These are phyloP conservation scores for Microtus montanus DNA, from an alignment of 2,113 vertebrate genomes.

Conservation along the genomic window DNA sequence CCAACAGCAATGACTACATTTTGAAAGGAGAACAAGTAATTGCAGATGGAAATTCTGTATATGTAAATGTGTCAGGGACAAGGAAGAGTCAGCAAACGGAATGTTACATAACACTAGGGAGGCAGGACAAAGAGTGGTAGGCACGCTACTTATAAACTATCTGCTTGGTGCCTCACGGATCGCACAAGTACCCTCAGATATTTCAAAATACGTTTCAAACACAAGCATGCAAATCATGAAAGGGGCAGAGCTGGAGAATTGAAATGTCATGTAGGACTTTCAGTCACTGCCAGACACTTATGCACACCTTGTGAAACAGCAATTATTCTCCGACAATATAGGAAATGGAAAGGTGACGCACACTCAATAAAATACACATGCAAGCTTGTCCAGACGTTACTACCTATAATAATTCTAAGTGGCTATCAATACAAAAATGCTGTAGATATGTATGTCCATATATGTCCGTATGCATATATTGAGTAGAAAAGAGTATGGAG, in stretches of 20 bases:
- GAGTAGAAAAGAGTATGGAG: background rate
- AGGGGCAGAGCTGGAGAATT: background rate
- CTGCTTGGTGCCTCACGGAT: background rate
- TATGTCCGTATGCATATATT: too few relatives aligned
- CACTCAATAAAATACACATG: background rate
- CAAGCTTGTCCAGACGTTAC: background rate
- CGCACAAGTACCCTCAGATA: background rate
- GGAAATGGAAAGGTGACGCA: background rate
- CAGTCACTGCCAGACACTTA: background rate
- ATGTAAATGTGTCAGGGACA: background rate
- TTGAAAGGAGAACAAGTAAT: background rate
- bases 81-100: background rate
- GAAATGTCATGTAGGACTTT: background rate
- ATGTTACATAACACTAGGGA: background rate
- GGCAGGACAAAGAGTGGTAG: background rate
- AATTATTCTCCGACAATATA: background rate
- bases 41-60: background rate
- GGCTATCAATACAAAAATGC: background rate
- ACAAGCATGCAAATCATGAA: background rate
- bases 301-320: background rate
- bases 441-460: background rate
- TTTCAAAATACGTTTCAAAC: background rate
- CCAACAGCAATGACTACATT: background rate
- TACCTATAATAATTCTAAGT: background rate
- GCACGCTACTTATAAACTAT: too few relatives aligned